Base-by-base conservation (phyloP, 2,797 vertebrate genomes). In the Percopsis omiscomaycus region DNA sequence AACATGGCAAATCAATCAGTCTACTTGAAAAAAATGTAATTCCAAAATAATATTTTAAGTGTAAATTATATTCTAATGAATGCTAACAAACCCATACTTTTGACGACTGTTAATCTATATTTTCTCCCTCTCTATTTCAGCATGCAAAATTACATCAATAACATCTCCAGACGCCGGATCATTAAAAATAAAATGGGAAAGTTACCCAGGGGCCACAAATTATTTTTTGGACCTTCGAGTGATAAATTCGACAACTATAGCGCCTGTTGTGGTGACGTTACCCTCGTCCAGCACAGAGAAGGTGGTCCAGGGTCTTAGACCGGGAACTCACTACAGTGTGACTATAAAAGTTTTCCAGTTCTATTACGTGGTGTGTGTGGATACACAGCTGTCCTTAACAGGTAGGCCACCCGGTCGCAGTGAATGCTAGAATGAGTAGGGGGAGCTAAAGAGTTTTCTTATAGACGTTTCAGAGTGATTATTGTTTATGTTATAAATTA, bases 141-240 rank as follows among this genome's bases (percentile, higher is more conserved):
- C 53, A 0, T 94, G 92, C 69, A 52, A 14, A 2, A 91, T 93
- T 54, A 48, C 78, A 60, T 87, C 86, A 30, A 82, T 90, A 68
- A 71, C 1, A 3, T 59, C 92, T 37, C 51, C 78, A 1, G 63
- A 85, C 0, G 72, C 92, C 5, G 86, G 91, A 10, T 84, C 91
- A 0, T 80, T 94, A 48, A 29, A 81, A 58, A 69, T 93, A 12
- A 86, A 84, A 81, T 94, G 92, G 93, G 77, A 63, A 53, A 49
- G 48, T 46, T 70, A 75, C 55, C 0, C 10, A 0, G 64, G n/a
- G 2, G 86, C 87, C 15, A 88, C 89, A 55, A 86, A 75, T 67
- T 94, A 91, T 55, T 74, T 93, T 74, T 78, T 94, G 80, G 93
- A 94, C 72, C 69, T 93, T 44, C 85, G 93, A 65, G 81, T 90